phyloP scores from a whole-genome alignment of 2,797 vertebrate genomes.

The Lemur catta region DNA sequence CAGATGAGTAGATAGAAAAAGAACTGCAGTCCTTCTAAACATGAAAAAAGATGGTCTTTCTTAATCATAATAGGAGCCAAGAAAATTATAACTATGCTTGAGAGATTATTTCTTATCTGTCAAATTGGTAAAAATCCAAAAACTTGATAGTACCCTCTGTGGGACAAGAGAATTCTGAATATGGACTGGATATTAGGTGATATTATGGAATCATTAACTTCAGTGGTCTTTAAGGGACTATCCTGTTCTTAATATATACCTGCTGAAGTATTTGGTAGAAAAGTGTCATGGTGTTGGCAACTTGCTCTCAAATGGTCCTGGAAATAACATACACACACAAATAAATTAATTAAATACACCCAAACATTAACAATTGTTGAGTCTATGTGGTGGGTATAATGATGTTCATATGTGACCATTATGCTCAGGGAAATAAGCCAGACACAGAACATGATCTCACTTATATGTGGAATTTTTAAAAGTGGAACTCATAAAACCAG shows the following conservation, averaged over 20 bases:
- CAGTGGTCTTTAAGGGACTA: background rate
- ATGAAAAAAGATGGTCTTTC: background rate
- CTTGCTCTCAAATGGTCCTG: background rate
- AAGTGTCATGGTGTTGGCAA: background rate
- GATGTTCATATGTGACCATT: background rate
- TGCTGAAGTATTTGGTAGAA: background rate
- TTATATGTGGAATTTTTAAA: background rate
- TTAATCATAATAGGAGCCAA: background rate
- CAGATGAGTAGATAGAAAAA: background rate
- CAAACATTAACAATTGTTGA: background rate
- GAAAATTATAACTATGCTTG: background rate
- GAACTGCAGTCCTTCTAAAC: background rate
- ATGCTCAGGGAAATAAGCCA: background rate
- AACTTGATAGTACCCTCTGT: background rate
- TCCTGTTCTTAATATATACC: background rate
- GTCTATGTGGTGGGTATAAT: fast-evolving
- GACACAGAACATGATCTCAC: background rate
- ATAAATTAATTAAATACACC: background rate
- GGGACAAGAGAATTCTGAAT: background rate
- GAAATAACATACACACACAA: background rate
- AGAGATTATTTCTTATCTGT: background rate
- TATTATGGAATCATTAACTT: background rate
- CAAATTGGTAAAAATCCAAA: background rate
- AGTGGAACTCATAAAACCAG: background rate
- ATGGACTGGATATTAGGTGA: background rate